Conservation (phyloP, 2,888 invertebrate genomes). For the Cataglyphis cursor region DNA sequence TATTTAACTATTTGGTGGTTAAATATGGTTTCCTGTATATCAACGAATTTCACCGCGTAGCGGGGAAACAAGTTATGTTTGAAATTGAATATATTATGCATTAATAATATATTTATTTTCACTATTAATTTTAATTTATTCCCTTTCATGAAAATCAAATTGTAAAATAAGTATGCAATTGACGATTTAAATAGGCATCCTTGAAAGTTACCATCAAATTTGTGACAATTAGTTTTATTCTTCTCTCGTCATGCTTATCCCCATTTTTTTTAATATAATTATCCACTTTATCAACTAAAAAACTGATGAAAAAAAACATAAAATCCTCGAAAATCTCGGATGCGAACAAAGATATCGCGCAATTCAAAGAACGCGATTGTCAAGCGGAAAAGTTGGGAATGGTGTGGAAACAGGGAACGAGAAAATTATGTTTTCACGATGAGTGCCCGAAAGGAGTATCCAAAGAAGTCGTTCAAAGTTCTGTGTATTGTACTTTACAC, state of each 20-base stretch:
- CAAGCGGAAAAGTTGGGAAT: conserved; percentile 18
- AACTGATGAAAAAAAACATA: conserved; percentile 55
- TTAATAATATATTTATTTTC: background rate
- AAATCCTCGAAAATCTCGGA: conserved; percentile 69
- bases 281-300: background rate
- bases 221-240: background rate
- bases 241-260: background rate
- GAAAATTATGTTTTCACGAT: conserved; percentile 32
- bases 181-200: background rate
- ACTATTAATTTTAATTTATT: background rate
- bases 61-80: background rate
- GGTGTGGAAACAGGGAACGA: conserved; percentile 29
- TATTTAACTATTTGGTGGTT: background rate
- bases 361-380: conserved; percentile 13
- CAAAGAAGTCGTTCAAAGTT: conserved; percentile 52
- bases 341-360: conserved; percentile 61
- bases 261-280: background rate
- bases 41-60: background rate
- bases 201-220: background rate
- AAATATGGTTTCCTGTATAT: background rate
- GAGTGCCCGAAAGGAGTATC: conserved; percentile 20
- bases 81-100: background rate
- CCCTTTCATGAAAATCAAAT: background rate
- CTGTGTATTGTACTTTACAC: conserved; percentile 43
- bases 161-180: background rate